These are phyloP conservation scores for Balaeniceps rex DNA, from an alignment of 2,113 vertebrate species.

Conservation along the genomic window DNA sequence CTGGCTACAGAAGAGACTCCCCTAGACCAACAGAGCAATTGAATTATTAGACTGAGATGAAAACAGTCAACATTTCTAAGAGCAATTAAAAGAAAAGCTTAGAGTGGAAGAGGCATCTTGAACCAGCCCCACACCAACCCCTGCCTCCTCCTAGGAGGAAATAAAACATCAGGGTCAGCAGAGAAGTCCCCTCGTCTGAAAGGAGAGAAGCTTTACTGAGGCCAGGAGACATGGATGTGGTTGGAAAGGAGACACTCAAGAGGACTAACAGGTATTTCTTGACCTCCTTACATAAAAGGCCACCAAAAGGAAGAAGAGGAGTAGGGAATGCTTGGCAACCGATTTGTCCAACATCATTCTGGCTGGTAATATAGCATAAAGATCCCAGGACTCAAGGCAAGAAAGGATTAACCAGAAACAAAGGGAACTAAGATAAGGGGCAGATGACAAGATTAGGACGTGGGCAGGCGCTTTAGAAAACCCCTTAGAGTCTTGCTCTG, in stretches of 20 bases:
- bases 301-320: background rate
- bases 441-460: background rate
- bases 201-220: background rate
- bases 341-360: background rate
- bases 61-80: background rate
- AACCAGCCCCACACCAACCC: background rate
- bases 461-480: background rate
- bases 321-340: background rate
- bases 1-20: background rate
- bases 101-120: too few relatives aligned
- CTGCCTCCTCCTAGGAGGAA: background rate
- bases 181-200: background rate
- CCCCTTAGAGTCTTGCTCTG: background rate
- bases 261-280: background rate
- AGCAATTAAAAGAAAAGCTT: background rate
- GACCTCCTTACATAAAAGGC: background rate
- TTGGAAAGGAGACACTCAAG: background rate
- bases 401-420: background rate
- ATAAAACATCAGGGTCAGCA: background rate
- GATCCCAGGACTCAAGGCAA: background rate
- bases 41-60: background rate
- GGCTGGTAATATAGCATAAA: background rate
- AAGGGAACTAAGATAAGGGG: background rate
- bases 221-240: background rate
- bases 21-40: too few relatives aligned